A percentile compares a stretch with the other conserved stretches of the same genome.
Evolutionary conservation across 2,113 vertebrate genomes (phyloP).

Genomic region (Sporophila hypoxantha): DNA sequence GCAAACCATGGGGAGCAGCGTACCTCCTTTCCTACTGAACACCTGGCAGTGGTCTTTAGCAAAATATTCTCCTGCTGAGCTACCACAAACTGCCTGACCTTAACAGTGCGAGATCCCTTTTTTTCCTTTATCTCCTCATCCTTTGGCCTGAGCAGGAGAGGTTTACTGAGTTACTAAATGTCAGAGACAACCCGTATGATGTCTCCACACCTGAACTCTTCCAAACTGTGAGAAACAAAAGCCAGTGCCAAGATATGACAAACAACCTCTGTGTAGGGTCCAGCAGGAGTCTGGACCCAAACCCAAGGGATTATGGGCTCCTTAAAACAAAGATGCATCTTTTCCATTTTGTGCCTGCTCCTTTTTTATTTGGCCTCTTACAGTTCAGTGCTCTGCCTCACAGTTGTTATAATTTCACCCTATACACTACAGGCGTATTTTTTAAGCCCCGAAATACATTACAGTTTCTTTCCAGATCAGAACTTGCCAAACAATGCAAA

Average conservation of each 20-base stretch:
- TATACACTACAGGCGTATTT: not conserved
- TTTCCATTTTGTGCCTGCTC: not conserved
- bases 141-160: not conserved
- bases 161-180: not conserved
- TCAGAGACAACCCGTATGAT: not conserved
- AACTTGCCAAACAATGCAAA: not conserved
- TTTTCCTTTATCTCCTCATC: not conserved
- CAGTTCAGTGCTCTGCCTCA: not conserved
- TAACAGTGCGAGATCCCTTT: not conserved
- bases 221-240: not conserved
- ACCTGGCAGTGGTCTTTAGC: not conserved
- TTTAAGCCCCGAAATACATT: not conserved
- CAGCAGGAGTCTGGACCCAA: not conserved
- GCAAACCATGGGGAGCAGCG: not conserved
- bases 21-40: not conserved
- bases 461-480: not conserved
- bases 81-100: accelerated
- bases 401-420: not conserved
- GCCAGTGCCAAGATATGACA: not conserved
- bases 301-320: not conserved
- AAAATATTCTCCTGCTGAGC: not conserved
- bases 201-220: not conserved
- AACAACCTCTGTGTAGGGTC: not conserved
- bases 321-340: not conserved
- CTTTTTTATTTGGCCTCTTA: not conserved